Conservation (phyloP, 1,140 invertebrate species). For the Samia ricini region DNA sequence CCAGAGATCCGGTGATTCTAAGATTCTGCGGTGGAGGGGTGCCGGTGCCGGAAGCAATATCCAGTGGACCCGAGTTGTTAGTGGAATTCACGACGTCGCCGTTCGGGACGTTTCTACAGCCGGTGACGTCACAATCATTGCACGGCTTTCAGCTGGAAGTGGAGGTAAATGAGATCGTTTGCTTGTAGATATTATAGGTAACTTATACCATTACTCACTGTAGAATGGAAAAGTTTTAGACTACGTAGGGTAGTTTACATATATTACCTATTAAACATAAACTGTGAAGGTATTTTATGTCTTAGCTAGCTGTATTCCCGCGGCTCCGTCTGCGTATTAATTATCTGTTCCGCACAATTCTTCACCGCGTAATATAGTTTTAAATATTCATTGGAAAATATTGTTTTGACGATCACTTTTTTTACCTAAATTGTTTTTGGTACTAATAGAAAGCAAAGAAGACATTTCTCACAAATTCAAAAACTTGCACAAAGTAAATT, state of each 20-base stretch:
- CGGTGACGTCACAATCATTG: conserved; percentile 85
- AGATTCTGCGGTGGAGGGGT: conserved; percentile 94
- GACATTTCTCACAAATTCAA: too few species aligned
- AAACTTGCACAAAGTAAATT: too few species aligned
- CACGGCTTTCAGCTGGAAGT: conserved; percentile 94
- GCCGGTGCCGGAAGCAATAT: conserved; percentile 88
- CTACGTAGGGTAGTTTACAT: background rate
- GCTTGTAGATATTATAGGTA: background rate
- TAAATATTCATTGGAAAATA: too few species aligned
- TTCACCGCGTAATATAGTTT: too few species aligned
- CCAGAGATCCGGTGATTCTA: conserved; percentile 90
- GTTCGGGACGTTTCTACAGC: conserved; percentile 91
- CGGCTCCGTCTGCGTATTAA: too few species aligned
- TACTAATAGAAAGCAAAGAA: too few species aligned
- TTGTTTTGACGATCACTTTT: too few species aligned
- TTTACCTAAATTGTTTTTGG: too few species aligned
- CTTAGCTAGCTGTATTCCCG: too few species aligned
- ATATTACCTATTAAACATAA: background rate
- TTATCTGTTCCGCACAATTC: too few species aligned
- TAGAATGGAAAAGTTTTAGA: background rate
- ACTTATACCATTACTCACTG: background rate
- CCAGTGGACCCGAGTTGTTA: conserved; percentile 90
- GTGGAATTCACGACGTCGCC: conserved; percentile 94
- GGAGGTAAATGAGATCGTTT: conserved; percentile 77
- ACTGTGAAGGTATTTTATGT: background rate